A percentile compares a stretch with the other conserved stretches of the same genome.
These are phyloP conservation scores for Melopsittacus undulatus DNA, from an alignment of 2,797 vertebrate genomes.

Conservation along the genomic window DNA sequence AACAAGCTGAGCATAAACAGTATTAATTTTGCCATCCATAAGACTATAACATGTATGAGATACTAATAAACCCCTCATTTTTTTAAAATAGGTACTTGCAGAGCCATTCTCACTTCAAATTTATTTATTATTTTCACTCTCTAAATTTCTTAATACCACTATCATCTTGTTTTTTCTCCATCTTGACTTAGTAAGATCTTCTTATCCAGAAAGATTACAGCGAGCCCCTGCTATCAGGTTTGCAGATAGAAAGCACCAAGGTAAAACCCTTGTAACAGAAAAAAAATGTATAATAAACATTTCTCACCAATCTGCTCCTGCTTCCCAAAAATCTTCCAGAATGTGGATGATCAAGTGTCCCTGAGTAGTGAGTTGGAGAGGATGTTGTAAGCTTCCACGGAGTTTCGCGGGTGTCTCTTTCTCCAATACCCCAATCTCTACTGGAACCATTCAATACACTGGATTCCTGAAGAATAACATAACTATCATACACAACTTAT, in stretches of 20 bases:
- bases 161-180: background rate
- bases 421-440: conserved; percentile 82
- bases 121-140: background rate
- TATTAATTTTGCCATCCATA: background rate
- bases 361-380: conserved; percentile 76
- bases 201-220: background rate
- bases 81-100: background rate
- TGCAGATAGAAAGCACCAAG: background rate
- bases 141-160: background rate
- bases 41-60: background rate
- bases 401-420: conserved; percentile 77
- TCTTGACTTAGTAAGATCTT: background rate
- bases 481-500: background rate
- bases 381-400: conserved; percentile 84
- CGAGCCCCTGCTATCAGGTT: background rate
- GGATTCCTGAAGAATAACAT: conserved; percentile 76
- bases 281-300: background rate
- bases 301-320: conserved; percentile 85
- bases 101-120: background rate
- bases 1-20: background rate
- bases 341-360: conserved; percentile 81
- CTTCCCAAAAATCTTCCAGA: conserved; percentile 79
- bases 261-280: background rate
- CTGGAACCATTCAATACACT: conserved; percentile 75
- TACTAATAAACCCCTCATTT: background rate